Evolutionary conservation across 2,113 vertebrate species (phyloP), one percentile per base, ranked within the genome.

Genomic region (Hippopotamus amphibius): DNA sequence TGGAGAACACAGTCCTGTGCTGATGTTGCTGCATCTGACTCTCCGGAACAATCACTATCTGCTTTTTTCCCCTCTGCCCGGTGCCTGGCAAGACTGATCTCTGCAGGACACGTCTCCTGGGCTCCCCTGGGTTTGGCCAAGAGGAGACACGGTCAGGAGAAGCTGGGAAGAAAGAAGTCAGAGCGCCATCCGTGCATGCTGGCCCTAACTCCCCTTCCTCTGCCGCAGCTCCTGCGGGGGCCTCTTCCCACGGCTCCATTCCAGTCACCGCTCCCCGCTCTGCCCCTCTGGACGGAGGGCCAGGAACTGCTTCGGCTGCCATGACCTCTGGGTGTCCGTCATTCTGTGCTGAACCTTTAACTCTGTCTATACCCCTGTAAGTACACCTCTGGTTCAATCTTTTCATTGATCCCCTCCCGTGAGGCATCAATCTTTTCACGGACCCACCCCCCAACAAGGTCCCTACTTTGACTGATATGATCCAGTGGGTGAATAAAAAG

Each of bases 1-100:
- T 28, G 41, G 16, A 24, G 37, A 43, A 11, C 3, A n/a, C 1
- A 5, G 2, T 7, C 4, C 19, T 5, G 6, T 22, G 28, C 82
- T 55, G 41, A 5, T 3, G 10, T 5, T 0, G 46, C 41, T 43
- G 46, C 7, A 3, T 1, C 1, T 50, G 82, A 37, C 69, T 30
- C 55, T 82, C 17, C 79, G 50, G 50, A 94, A 77, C 22, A 21
- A 55, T 2, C 13, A 63, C 2, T 0, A 11, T 13, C 37, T 6
- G 48, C 33, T 84, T 30, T 81, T n/a, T 41, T 55, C 43, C 69
- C 83, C 65, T 33, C 94, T 16, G 43, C 57, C 68, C 5, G 0
- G 57, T 22, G 46, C 50, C 50, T 7, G 65, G 41, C 9, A 17
- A 76, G 81, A 41, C 81, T 16, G 22, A 43, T 6, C 33, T 72